Evolutionary conservation across 64 coral and sea anemone species (phyloP), one percentile per base, ranked within the genome.

Genomic region (Montipora cactus): DNA sequence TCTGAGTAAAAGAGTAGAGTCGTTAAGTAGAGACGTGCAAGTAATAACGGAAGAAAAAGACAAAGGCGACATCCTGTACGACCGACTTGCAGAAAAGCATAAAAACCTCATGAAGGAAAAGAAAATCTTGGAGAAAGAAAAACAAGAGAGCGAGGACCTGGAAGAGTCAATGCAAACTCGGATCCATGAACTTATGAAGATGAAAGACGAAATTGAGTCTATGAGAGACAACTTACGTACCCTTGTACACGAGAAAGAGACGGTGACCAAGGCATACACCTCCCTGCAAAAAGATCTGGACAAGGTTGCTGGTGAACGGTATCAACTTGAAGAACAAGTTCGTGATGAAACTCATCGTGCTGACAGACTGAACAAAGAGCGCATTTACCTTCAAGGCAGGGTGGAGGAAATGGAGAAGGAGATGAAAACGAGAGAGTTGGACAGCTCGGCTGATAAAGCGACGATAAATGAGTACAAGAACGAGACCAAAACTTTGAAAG

Each of bases 191-290:
- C 45, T 86, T 1, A n/a, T 50, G 44, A 18, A 72, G 18, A 51
- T 72, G 82, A 86, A 86, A 47, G 82, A 86, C 4, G 82, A 86
- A 21, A 86, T 86, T 4, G 82, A 86, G 19, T 86, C 82, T 16
- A 86, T 86, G 82, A 47, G 82, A 14, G 46, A 86, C 3, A 86
- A 86, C 45, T 21, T 86, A 5, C 66, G 66, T 5, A 5, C 19
- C 6, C 44, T 72, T 48, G 82, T 86, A 48, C 46, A 18, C 1
- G 64, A 86, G 46, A 86, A 86, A n/a, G 64, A 86, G 8, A n/a
- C 16, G 5, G 46, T 19, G 7, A 86, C 19, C 15, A 10, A 49
- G 62, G 81, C 68, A 47, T 70, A 48, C 44, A 49, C 44, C 0
- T 49, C 45, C 2, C 44, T 84, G 5, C 81, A 84, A 20, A 49